Evolutionary conservation across 2,113 vertebrate genomes (phyloP).

Genomic region (Phaetusa simplex): DNA sequence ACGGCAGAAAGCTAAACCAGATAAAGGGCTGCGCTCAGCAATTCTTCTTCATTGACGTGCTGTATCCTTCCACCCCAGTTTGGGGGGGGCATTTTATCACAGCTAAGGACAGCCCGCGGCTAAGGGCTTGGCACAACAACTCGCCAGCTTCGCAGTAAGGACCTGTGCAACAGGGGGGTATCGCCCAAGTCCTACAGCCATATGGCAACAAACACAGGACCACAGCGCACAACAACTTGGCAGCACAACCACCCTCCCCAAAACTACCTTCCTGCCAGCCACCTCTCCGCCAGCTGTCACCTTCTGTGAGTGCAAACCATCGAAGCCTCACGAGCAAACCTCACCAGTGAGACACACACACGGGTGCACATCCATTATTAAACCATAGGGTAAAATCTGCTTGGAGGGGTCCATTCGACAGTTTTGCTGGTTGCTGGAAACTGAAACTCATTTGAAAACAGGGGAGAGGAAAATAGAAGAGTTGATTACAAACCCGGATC

Average conservation of each 20-base stretch:
- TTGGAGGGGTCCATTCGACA: neutral
- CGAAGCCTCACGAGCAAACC: neutral
- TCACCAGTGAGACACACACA: neutral
- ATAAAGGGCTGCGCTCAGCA: neutral
- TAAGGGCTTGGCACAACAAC: neutral
- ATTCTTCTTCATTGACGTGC: neutral
- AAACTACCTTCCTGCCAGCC: neutral
- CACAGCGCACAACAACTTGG: neutral
- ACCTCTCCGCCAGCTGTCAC: neutral
- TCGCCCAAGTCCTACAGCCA: neutral
- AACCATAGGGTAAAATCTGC: neutral
- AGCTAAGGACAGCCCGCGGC: neutral
- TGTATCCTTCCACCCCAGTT: neutral
- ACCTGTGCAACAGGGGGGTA: neutral
- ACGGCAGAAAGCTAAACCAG: neutral
- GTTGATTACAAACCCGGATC: neutral
- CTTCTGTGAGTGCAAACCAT: neutral
- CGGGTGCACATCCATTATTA: accelerated
- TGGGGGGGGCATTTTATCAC: neutral
- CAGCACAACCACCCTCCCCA: neutral
- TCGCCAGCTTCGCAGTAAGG: neutral
- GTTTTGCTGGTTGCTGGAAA: neutral
- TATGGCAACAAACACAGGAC: neutral
- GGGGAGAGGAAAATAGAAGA: neutral
- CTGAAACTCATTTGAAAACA: neutral